Evolutionary conservation across 2,888 invertebrate genomes (phyloP).

Genomic region (Alloscopus bannaensis): DNA sequence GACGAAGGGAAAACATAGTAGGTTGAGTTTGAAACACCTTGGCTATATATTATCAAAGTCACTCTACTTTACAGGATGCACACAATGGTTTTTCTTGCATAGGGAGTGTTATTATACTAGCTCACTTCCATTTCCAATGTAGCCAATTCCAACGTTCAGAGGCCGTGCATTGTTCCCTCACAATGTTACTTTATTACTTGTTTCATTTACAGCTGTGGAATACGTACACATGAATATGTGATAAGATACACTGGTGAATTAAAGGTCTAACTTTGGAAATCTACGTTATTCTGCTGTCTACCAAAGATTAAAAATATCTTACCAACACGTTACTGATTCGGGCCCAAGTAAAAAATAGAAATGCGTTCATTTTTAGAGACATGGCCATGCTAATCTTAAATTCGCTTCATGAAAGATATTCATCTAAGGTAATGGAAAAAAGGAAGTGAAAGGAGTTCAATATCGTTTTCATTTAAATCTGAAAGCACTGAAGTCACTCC

Average conservation of each 20-base stretch:
- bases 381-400: constrained; percentile 36
- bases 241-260: neutral
- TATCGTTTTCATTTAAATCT: constrained; percentile 31
- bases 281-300: no score
- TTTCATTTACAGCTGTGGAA: constrained; percentile 47
- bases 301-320: constrained; percentile 10
- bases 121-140: no score
- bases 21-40: no score
- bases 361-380: neutral
- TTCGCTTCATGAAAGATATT: constrained; percentile 53
- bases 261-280: neutral
- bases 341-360: no score
- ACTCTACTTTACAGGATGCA: no score
- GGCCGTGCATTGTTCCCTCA: no score
- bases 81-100: no score
- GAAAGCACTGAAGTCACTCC: neutral
- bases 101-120: no score
- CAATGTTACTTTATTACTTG: constrained; percentile 41
- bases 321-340: neutral
- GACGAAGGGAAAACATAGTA: constrained; percentile 20
- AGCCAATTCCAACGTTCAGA: no score
- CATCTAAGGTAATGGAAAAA: constrained; percentile 45
- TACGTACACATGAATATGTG: no score
- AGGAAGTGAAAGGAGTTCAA: constrained; percentile 33
- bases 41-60: no score